These are phyloP conservation scores for Tinea semifulvella DNA, from an alignment of 2,888 invertebrate genomes.

Conservation along the genomic window DNA sequence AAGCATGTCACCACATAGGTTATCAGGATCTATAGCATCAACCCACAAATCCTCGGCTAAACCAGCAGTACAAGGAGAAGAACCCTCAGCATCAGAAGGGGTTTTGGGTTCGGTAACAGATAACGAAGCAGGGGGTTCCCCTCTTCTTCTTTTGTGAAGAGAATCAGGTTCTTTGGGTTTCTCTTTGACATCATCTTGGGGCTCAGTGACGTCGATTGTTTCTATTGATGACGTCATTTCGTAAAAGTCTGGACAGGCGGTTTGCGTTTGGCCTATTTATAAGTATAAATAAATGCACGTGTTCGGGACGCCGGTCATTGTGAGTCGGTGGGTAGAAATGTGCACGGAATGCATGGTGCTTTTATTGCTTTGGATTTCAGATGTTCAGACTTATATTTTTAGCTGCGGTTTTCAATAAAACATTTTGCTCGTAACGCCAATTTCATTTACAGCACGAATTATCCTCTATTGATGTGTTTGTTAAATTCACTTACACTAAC, in stretches of 20 bases:
- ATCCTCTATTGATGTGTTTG: too few relatives aligned
- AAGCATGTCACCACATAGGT: slow-evolving; percentile 48
- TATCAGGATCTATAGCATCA: slow-evolving; percentile 33
- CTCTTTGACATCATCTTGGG: slow-evolving; percentile 22
- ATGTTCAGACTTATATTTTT: slow-evolving; percentile 15
- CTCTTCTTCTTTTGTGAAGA: slow-evolving; percentile 50
- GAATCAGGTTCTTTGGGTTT: slow-evolving; percentile 40
- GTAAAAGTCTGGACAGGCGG: slow-evolving; percentile 28
- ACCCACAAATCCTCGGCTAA: slow-evolving; percentile 43
- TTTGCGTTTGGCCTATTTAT: slow-evolving; percentile 44
- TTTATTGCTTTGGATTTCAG: slow-evolving; percentile 22
- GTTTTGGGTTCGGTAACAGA: slow-evolving; percentile 47
- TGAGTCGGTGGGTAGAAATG: slow-evolving; percentile 27
- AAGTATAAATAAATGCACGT: slow-evolving; percentile 57
- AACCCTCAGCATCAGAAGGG: slow-evolving; percentile 51
- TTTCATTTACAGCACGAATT: too few relatives aligned
- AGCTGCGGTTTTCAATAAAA: neutral
- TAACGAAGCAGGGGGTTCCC: slow-evolving; percentile 49
- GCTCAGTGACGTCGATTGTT: slow-evolving; percentile 36
- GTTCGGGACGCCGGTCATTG: slow-evolving; percentile 25
- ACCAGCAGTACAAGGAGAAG: slow-evolving; percentile 51
- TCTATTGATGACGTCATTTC: slow-evolving; percentile 49
- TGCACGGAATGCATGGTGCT: slow-evolving; percentile 44
- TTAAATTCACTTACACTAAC: too few relatives aligned
- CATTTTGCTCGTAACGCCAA: too few relatives aligned